A percentile compares a stretch with the other conserved stretches of the same genome.
phyloP scores from a whole-genome alignment of 2,888 invertebrate genomes.

The Quadriops clusia region DNA sequence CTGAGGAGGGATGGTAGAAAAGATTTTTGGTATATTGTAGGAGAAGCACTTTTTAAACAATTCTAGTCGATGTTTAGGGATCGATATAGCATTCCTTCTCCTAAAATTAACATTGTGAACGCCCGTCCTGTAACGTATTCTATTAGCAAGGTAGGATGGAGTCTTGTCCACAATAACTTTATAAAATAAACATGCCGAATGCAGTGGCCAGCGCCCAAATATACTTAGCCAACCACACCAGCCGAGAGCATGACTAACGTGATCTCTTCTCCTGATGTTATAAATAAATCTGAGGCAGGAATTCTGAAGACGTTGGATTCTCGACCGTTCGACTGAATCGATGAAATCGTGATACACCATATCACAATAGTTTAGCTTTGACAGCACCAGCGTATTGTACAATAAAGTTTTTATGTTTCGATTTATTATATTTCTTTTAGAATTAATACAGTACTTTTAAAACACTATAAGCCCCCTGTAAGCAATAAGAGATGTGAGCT shows the following conservation, averaged over 20 bases:
- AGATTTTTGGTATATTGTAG: neutral
- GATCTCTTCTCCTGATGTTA: constrained; percentile 8
- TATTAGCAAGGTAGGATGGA: constrained; percentile 7
- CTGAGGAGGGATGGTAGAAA: neutral
- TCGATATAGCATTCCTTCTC: too few species aligned
- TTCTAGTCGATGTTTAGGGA: neutral
- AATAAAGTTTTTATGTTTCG: too few species aligned
- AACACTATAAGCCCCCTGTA: too few species aligned
- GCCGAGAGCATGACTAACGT: constrained; percentile 6
- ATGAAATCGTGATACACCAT: too few species aligned
- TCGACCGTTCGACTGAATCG: too few species aligned
- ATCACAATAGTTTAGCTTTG: too few species aligned
- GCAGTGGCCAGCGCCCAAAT: constrained; percentile 3
- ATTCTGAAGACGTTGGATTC: too few species aligned
- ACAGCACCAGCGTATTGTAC: too few species aligned
- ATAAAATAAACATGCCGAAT: constrained; percentile 6
- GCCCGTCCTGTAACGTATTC: too few species aligned
- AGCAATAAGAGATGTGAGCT: too few species aligned
- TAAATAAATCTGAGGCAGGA: constrained; percentile 10
- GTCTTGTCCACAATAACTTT: constrained; percentile 3
- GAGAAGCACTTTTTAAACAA: constrained; percentile 1
- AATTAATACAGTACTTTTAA: too few species aligned
- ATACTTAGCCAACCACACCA: constrained; percentile 8
- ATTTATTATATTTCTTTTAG: too few species aligned
- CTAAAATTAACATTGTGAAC: neutral